Conservation (phyloP, 2,113 vertebrate species). For the Scomber scombrus region DNA sequence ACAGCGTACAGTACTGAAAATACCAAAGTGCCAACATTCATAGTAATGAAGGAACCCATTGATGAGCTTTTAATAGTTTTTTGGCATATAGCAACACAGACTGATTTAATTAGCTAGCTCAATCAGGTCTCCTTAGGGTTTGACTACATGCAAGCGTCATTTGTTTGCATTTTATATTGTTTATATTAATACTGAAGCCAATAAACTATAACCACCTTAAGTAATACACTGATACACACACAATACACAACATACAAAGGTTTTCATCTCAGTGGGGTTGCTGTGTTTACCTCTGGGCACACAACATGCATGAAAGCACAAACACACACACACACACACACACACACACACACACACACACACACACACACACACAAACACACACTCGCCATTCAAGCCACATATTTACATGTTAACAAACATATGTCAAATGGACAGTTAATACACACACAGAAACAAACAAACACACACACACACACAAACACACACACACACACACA, state of each 20-base stretch:
- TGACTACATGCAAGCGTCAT: no score
- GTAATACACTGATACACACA: background rate
- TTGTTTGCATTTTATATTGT: background rate
- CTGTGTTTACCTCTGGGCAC: background rate
- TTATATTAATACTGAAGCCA: no score
- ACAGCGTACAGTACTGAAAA: no score
- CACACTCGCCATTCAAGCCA: background rate
- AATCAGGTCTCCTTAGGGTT: no score
- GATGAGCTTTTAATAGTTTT: no score
- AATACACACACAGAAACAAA: background rate
- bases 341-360: background rate
- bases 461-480: background rate
- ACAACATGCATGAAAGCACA: background rate
- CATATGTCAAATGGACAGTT: background rate
- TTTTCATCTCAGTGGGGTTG: background rate
- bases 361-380: constrained; percentile 7
- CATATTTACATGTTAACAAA: background rate
- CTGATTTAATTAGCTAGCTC: no score
- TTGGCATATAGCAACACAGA: no score
- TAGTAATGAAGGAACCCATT: no score
- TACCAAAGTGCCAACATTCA: no score
- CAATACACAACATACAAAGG: background rate
- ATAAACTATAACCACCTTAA: no score
- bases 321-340: constrained; percentile 8
- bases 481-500: background rate